Conservation (phyloP, 2,888 invertebrate genomes). For the Pteria penguin region DNA sequence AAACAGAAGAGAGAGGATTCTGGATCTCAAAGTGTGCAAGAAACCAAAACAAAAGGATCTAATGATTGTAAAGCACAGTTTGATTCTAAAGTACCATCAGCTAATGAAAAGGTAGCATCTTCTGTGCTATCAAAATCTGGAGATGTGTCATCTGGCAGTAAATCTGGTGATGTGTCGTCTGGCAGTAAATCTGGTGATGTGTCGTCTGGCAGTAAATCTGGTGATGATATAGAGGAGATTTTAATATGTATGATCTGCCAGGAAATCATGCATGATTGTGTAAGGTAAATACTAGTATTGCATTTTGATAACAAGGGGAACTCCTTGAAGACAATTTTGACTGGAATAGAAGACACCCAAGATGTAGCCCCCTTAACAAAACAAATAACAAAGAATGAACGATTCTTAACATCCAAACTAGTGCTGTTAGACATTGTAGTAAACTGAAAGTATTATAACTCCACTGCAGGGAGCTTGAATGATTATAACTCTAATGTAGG, state of each 20-base stretch:
- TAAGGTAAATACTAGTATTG: constrained; percentile 77
- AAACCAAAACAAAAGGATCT: constrained; percentile 38
- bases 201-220: constrained; percentile 4
- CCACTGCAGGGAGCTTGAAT: no score
- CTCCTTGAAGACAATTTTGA: no score
- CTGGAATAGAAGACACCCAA: no score
- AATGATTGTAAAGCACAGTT: constrained; percentile 38
- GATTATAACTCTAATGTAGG: no score
- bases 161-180: background rate
- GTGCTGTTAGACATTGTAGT: no score
- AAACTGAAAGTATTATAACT: no score
- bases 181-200: background rate
- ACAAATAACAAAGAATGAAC: no score
- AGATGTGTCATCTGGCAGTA: constrained; percentile 18
- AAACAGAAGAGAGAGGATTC: no score
- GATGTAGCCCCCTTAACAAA: no score
- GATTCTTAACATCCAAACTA: no score
- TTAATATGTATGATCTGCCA: constrained; percentile 78
- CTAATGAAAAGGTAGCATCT: constrained; percentile 28
- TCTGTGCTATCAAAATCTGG: background rate
- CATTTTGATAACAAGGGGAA: no score
- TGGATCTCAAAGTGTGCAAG: constrained; percentile 47
- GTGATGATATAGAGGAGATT: constrained; percentile 74
- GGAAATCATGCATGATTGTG: constrained; percentile 78
- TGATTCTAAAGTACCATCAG: constrained; percentile 5